phyloP scores from a whole-genome alignment of 2,888 invertebrate species.

The Stenodera caucasica region DNA sequence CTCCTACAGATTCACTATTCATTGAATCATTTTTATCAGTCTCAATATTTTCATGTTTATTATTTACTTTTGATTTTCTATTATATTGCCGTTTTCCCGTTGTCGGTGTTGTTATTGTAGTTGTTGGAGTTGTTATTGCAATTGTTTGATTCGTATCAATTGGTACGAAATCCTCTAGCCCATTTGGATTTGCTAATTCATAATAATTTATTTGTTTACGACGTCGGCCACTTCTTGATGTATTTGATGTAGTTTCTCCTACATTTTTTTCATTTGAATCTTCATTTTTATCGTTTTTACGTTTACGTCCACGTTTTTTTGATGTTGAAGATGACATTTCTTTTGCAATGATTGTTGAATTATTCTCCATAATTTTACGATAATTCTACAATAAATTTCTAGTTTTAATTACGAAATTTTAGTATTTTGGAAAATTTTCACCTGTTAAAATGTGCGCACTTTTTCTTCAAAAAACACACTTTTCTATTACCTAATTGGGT shows the following conservation, averaged over 20 bases:
- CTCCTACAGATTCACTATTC: neutral
- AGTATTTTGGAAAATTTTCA: neutral
- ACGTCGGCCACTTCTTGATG: conserved; percentile 36
- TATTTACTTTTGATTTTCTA: conserved; percentile 1
- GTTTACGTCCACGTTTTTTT: neutral
- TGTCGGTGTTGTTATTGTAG: neutral
- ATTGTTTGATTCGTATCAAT: neutral
- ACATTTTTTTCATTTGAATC: neutral
- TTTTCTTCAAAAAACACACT: neutral
- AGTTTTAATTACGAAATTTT: neutral
- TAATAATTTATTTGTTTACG: conserved; percentile 39
- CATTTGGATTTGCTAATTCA: conserved; percentile 33
- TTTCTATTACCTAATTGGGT: neutral
- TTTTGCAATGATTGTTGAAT: neutral
- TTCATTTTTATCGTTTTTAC: neutral
- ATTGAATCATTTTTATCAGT: conserved; percentile 2
- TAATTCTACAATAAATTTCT: neutral
- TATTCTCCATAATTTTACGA: neutral
- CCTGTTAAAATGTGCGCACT: neutral
- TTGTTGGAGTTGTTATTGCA: neutral
- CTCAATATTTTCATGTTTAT: neutral
- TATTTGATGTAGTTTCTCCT: neutral
- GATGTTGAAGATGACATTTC: neutral
- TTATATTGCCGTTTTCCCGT: conserved; percentile 5
- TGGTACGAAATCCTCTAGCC: conserved; percentile 10